Evolutionary conservation across 2,888 invertebrate species (phyloP), one percentile per base, ranked within the genome.

Genomic region (Odontocolon sp.): DNA sequence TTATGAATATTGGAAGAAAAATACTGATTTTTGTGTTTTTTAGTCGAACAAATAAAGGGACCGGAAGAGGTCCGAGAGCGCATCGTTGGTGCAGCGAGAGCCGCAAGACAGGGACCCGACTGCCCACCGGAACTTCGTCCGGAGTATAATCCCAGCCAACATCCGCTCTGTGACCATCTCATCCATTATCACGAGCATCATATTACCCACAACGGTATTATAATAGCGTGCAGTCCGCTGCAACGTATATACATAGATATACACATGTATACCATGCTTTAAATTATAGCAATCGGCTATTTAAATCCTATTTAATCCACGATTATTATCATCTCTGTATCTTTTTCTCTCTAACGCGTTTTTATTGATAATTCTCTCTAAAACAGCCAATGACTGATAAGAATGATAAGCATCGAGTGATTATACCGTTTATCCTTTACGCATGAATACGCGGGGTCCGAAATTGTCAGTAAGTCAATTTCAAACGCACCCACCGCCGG

Each of bases 11-110:
- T n/a, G n/a, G n/a, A n/a, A n/a, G n/a, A n/a, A n/a, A n/a, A n/a
- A n/a, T n/a, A n/a, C n/a, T n/a, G n/a, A n/a, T n/a, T n/a, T n/a
- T n/a, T n/a, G n/a, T n/a, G n/a, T n/a, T n/a, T 85, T 91, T 33
- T 89, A 95, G 95, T 95, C 92, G 95, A 95, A 90, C 94, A 95
- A 91, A 92, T 95, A 61, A 95, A 95, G 90, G 94, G 94, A 61
- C 92, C 93, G 82, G 91, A 93, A 68, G 95, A 95, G 86, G 91
- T 93, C 82, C 92, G 93, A 81, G 94, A 94, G 83, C 93, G 94
- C 87, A 93, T 95, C 70, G 92, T 95, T 54, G 91, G 92, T 56
- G 94, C 95, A 28, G 94, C 95, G 70, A 92, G 92, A 86, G 93
- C 93, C 84, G 92, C 93, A 54, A 92, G 93, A 83, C 91, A 93